Conservation (phyloP, 2,888 invertebrate genomes). For the Orthosia gothica region DNA sequence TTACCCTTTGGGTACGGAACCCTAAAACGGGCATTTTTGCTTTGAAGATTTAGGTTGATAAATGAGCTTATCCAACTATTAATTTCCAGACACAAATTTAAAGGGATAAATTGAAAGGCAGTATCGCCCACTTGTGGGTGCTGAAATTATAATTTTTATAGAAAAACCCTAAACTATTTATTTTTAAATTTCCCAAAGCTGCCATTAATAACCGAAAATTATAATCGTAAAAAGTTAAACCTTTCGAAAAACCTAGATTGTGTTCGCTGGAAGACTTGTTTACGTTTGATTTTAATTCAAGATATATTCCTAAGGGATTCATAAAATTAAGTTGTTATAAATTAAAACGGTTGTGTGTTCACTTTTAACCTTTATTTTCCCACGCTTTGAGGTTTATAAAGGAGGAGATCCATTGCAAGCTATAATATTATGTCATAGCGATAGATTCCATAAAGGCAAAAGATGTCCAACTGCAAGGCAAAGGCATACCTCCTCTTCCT, state of each 20-base stretch:
- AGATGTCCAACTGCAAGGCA: no score
- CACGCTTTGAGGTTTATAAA: neutral
- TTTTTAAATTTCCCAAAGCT: conserved; percentile 7
- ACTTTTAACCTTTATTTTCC: neutral
- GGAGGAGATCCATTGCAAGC: neutral
- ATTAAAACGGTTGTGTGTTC: conserved; percentile 12
- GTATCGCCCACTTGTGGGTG: conserved; percentile 9
- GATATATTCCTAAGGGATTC: conserved; percentile 8
- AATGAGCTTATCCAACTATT: no score
- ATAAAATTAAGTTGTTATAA: conserved; percentile 30
- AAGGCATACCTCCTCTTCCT: no score
- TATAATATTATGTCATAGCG: neutral
- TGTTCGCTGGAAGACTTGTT: neutral
- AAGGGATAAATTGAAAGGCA: neutral
- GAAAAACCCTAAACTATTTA: conserved; percentile 3
- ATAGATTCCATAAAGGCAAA: no score
- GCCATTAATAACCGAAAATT: conserved; percentile 13
- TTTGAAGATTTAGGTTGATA: neutral
- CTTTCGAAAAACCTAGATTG: neutral
- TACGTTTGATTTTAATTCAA: conserved; percentile 2
- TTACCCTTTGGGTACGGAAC: no score
- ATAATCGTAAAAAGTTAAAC: neutral
- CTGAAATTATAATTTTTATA: conserved; percentile 23
- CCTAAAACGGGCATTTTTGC: no score
- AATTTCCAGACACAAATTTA: neutral